Percentiles rank a stretch among this genome's conserved stretches.
Conservation (phyloP, 2,797 vertebrate genomes). For the Chaunax sp. region DNA sequence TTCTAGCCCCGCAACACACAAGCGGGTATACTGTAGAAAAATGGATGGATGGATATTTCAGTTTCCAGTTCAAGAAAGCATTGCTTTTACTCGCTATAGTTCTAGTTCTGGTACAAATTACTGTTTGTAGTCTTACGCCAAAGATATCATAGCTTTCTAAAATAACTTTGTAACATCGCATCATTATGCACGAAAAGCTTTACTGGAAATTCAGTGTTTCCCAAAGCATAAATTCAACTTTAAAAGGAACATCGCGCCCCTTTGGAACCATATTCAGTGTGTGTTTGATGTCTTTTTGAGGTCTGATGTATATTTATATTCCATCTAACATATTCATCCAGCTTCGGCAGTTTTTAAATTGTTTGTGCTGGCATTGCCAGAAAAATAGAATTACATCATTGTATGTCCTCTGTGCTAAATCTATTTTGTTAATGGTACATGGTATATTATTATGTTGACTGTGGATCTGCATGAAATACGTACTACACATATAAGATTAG, state of each 20-base stretch:
- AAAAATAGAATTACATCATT: neutral
- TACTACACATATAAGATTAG: neutral
- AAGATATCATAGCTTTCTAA: slow-evolving; percentile 6
- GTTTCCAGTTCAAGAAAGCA: slow-evolving; percentile 5
- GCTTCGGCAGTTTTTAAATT: too few species aligned
- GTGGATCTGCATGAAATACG: neutral
- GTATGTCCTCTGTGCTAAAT: neutral
- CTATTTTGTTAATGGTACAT: neutral
- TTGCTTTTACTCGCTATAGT: neutral
- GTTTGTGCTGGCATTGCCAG: neutral
- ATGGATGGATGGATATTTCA: neutral
- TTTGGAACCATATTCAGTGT: slow-evolving; percentile 25
- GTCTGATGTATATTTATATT: neutral
- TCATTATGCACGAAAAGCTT: slow-evolving; percentile 47
- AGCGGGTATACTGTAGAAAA: too few species aligned
- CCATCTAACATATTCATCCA: too few species aligned
- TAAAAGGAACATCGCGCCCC: slow-evolving; percentile 34
- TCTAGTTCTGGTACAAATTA: neutral
- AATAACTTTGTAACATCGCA: slow-evolving; percentile 25
- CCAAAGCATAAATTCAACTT: slow-evolving; percentile 34
- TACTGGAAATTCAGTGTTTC: slow-evolving; percentile 14
- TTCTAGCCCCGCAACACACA: too few species aligned
- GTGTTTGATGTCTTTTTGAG: slow-evolving; percentile 10
- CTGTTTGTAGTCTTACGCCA: neutral
- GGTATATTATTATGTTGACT: neutral